These are phyloP conservation scores for Setophaga petechia DNA, from an alignment of 2,113 vertebrate genomes.

Conservation along the genomic window DNA sequence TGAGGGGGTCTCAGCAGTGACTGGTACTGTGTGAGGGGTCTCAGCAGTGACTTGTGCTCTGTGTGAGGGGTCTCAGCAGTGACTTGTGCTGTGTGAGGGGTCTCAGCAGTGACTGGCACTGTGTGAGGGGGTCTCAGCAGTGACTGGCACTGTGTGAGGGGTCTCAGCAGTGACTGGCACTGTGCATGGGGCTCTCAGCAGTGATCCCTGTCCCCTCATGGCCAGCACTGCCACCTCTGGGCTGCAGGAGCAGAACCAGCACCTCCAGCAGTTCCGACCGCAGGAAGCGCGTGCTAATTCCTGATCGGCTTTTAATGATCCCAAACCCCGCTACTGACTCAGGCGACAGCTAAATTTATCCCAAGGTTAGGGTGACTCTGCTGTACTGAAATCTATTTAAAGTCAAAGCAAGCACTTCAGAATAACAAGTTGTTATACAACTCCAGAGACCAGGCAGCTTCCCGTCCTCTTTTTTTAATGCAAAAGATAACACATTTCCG, in stretches of 20 bases:
- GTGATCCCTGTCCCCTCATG: fast-evolving
- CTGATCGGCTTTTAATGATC: constrained; percentile 36
- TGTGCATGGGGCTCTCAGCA: fast-evolving
- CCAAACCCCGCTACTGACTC: constrained; percentile 30
- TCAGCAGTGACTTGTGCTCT: too few relatives aligned
- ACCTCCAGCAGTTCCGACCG: not conserved
- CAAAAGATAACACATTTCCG: constrained; percentile 52
- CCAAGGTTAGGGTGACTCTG: constrained; percentile 59
- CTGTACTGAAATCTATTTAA: constrained; percentile 45
- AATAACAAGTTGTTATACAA: constrained; percentile 37
- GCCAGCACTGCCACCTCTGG: not conserved
- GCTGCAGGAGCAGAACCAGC: not conserved
- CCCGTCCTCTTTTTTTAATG: constrained; percentile 11
- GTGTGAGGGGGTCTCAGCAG: not conserved
- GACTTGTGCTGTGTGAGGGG: not conserved
- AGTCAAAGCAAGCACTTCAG: constrained; percentile 41
- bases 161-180: not conserved
- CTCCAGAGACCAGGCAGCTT: constrained; percentile 29
- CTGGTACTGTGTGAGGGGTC: fast-evolving
- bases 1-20: not conserved
- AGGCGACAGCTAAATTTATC: constrained; percentile 56
- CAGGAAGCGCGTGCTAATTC: constrained; percentile 1
- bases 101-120: fast-evolving
- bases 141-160: fast-evolving
- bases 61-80: fast-evolving